Evolutionary conservation across 2,113 vertebrate genomes (phyloP).

Genomic region (Pterocles gutturalis): DNA sequence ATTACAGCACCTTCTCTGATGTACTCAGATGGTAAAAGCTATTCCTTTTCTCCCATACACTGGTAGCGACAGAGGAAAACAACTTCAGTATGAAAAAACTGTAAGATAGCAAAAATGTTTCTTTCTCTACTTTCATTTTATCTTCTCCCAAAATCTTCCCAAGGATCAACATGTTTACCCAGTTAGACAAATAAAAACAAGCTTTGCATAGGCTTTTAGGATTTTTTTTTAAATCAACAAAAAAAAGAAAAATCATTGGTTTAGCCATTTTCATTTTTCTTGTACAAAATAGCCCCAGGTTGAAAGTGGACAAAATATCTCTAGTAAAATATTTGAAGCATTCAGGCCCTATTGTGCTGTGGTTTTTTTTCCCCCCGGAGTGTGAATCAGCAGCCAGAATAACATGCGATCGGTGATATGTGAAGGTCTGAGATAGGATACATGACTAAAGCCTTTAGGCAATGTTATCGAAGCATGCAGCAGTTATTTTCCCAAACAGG

Average conservation of each 20-base stretch:
- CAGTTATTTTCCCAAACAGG: not conserved
- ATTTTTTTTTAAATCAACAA: not conserved
- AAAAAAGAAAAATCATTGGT: not conserved
- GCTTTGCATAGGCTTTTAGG: not conserved
- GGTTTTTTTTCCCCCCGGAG: fast-evolving
- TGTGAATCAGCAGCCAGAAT: not conserved
- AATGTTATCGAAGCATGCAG: not conserved
- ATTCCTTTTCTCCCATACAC: not conserved
- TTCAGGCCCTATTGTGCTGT: not conserved
- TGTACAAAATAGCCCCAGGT: not conserved
- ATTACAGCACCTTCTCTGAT: not conserved
- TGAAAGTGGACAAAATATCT: not conserved
- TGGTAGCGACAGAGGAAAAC: not conserved
- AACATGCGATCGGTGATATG: not conserved
- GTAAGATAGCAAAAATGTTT: not conserved
- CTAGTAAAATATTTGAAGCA: not conserved
- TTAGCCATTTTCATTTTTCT: not conserved
- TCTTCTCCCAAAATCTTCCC: not conserved
- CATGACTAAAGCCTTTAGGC: not conserved
- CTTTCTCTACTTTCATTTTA: not conserved
- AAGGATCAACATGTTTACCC: not conserved
- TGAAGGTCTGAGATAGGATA: not conserved
- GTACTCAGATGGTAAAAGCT: not conserved
- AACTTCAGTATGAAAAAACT: not conserved
- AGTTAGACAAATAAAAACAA: not conserved